These are phyloP conservation scores for Eutrigla gurnardus DNA, from an alignment of 2,797 vertebrate genomes.

Conservation along the genomic window DNA sequence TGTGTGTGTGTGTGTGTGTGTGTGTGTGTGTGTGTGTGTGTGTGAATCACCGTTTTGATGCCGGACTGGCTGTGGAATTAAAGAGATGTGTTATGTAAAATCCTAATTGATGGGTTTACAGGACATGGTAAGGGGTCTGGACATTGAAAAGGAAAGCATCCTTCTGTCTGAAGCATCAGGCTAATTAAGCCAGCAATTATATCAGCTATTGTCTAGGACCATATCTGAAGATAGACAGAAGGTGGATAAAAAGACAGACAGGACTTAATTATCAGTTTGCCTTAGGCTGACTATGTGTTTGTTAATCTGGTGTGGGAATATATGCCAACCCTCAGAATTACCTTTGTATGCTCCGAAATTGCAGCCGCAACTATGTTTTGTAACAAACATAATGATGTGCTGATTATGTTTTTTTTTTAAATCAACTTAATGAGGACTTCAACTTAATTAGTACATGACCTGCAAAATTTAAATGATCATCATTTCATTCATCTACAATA, in stretches of 20 bases:
- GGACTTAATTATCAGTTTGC: background rate
- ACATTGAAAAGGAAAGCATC: conserved; percentile 1
- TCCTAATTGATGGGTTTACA: conserved; percentile 21
- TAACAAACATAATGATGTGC: background rate
- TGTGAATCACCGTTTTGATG: conserved; percentile 11
- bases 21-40: background rate
- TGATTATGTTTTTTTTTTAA: conserved; percentile 1
- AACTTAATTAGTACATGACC: background rate
- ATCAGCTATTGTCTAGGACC: background rate
- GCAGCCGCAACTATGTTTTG: background rate
- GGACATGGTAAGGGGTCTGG: background rate
- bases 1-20: background rate
- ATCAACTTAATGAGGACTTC: background rate
- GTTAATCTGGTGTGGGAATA: background rate
- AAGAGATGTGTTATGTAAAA: conserved; percentile 11
- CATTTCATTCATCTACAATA: background rate
- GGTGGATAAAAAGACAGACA: background rate
- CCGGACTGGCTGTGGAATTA: conserved; percentile 2
- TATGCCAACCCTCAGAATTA: background rate
- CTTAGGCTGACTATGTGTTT: background rate
- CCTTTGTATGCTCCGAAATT: background rate
- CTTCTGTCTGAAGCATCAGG: conserved; percentile 1
- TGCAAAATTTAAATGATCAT: background rate
- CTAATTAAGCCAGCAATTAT: conserved; percentile 14
- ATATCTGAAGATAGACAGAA: background rate